phyloP scores from a whole-genome alignment of 2,888 invertebrate species.

The Epinotia bilunana region DNA sequence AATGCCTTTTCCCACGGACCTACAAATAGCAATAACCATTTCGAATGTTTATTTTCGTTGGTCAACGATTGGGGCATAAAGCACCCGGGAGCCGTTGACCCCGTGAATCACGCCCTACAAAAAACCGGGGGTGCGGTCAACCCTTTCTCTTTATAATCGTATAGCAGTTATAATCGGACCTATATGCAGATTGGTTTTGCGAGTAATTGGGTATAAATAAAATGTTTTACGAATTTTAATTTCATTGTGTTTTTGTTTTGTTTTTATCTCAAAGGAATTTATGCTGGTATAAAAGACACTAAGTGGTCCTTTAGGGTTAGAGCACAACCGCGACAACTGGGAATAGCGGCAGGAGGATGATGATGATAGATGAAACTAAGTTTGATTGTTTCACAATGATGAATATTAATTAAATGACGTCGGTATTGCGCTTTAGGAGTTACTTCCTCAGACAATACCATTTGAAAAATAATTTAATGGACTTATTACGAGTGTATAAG shows the following conservation, averaged over 20 bases:
- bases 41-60: constrained; percentile 44
- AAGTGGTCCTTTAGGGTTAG: no score
- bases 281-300: no score
- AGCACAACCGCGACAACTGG: no score
- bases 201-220: constrained; percentile 32
- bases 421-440: neutral
- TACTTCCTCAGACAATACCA: neutral
- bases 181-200: constrained; percentile 38
- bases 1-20: constrained; percentile 32
- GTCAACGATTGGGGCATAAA: constrained; percentile 38
- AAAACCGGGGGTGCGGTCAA: constrained; percentile 50
- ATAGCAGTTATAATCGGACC: constrained; percentile 30
- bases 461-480: constrained; percentile 1
- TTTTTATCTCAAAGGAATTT: constrained; percentile 2
- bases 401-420: neutral
- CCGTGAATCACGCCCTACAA: constrained; percentile 47
- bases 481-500: neutral
- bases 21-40: constrained; percentile 29
- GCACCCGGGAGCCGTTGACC: constrained; percentile 47
- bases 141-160: constrained; percentile 53
- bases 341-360: no score
- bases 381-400: neutral
- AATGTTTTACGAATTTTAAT: constrained; percentile 17
- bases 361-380: no score
- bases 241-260: constrained; percentile 12